phyloP scores from a whole-genome alignment of 2,113 vertebrate species.

The Protobothrops flavoviridis region DNA sequence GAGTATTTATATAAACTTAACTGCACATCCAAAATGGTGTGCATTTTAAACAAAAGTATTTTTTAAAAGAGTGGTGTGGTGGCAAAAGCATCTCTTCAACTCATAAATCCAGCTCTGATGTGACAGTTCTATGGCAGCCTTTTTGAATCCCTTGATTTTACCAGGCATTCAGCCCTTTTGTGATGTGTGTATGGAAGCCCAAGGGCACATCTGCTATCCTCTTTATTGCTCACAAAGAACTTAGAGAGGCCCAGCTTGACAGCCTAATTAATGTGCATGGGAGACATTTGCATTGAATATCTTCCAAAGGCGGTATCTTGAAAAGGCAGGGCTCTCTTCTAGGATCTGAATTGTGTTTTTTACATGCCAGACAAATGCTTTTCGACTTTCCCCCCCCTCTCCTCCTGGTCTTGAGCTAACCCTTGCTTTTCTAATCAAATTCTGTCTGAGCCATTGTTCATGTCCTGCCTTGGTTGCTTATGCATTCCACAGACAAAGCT shows the following conservation, averaged over 20 bases:
- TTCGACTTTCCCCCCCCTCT: background rate
- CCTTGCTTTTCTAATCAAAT: background rate
- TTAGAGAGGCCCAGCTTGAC: constrained; percentile 1
- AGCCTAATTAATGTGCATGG: constrained; percentile 55
- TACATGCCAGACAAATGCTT: background rate
- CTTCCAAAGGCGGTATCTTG: constrained; percentile 21
- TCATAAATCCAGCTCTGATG: background rate
- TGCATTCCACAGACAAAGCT: background rate
- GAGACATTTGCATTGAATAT: constrained; percentile 53
- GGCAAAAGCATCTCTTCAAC: background rate
- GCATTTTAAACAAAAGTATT: background rate
- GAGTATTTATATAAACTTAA: background rate
- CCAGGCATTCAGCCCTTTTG: constrained; percentile 16
- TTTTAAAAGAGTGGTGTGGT: background rate
- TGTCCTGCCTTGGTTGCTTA: background rate
- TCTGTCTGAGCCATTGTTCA: background rate
- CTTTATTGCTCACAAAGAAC: constrained; percentile 57
- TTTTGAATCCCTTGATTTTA: constrained; percentile 14
- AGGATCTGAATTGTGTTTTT: background rate
- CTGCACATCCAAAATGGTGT: background rate
- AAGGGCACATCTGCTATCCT: constrained; percentile 57
- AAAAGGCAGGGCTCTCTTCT: background rate
- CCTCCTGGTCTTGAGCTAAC: background rate
- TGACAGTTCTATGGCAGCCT: background rate
- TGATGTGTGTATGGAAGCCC: background rate